Evolutionary conservation across 2,113 vertebrate genomes (phyloP).

Genomic region (Xerus inauris): DNA sequence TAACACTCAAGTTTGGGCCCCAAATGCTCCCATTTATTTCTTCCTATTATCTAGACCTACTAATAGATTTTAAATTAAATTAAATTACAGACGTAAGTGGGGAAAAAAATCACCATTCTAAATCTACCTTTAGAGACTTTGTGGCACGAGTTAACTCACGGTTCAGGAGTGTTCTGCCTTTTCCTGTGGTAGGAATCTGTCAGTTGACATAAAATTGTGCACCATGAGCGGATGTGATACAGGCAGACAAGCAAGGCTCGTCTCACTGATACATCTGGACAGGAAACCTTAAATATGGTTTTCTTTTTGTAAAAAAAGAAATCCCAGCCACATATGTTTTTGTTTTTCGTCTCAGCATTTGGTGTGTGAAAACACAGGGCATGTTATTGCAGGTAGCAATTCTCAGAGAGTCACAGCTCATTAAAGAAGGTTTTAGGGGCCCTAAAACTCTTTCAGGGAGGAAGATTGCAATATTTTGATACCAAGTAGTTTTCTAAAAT

Average conservation of each 20-base stretch:
- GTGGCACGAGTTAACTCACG: background rate
- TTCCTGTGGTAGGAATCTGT: conserved; percentile 20
- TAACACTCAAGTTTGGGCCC: background rate
- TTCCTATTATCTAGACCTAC: background rate
- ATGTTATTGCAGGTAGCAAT: conserved; percentile 52
- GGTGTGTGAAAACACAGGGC: conserved; percentile 28
- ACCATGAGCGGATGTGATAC: background rate
- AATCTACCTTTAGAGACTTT: conserved; percentile 21
- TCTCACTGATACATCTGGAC: conserved; percentile 66
- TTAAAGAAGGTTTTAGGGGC: background rate
- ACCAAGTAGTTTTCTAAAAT: background rate
- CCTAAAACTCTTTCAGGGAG: conserved; percentile 13
- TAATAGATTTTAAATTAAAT: conserved; percentile 35
- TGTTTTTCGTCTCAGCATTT: conserved; percentile 54
- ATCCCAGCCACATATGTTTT: conserved; percentile 41
- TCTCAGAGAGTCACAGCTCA: background rate
- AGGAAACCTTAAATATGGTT: conserved; percentile 74
- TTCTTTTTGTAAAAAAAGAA: conserved; percentile 71
- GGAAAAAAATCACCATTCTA: background rate
- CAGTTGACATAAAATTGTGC: conserved; percentile 54
- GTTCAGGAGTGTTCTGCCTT: background rate
- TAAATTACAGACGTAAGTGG: background rate
- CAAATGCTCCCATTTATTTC: background rate
- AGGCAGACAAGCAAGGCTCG: conserved; percentile 47
- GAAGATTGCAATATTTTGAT: background rate